Conservation (phyloP, 2,888 invertebrate genomes). For the Agrochola lychnidis region DNA sequence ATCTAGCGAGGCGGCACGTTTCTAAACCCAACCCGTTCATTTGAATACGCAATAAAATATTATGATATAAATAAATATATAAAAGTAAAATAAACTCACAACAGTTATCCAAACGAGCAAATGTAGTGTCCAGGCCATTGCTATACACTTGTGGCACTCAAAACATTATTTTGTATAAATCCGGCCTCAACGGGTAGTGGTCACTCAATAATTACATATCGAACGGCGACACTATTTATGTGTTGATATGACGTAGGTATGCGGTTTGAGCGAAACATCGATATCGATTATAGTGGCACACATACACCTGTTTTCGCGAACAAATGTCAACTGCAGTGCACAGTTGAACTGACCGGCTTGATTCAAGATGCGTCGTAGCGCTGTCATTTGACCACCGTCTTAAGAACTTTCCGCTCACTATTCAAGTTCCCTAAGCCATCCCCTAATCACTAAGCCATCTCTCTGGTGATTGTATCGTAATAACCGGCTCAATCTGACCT, state of each 20-base stretch:
- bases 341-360: constrained; percentile 51
- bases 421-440: constrained; percentile 43
- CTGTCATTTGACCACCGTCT: constrained; percentile 64
- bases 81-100: constrained; percentile 72
- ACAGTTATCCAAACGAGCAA: constrained; percentile 76
- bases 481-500: not conserved
- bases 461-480: not conserved
- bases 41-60: constrained; percentile 26
- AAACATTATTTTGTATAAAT: constrained; percentile 65
- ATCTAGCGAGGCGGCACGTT: no score
- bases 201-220: constrained; percentile 75
- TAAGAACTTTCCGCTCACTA: constrained; percentile 64
- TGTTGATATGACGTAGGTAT: constrained; percentile 71
- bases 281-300: constrained; percentile 63
- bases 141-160: constrained; percentile 66
- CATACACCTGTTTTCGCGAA: constrained; percentile 67
- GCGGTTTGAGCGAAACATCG: constrained; percentile 67
- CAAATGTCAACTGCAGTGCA: constrained; percentile 73
- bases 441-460: no score
- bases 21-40: not conserved
- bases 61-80: constrained; percentile 19
- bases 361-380: constrained; percentile 54
- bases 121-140: constrained; percentile 78
- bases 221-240: constrained; percentile 73
- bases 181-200: constrained; percentile 65